Evolutionary conservation across 2,113 vertebrate species (phyloP).

Genomic region (Pluvianellus socialis): DNA sequence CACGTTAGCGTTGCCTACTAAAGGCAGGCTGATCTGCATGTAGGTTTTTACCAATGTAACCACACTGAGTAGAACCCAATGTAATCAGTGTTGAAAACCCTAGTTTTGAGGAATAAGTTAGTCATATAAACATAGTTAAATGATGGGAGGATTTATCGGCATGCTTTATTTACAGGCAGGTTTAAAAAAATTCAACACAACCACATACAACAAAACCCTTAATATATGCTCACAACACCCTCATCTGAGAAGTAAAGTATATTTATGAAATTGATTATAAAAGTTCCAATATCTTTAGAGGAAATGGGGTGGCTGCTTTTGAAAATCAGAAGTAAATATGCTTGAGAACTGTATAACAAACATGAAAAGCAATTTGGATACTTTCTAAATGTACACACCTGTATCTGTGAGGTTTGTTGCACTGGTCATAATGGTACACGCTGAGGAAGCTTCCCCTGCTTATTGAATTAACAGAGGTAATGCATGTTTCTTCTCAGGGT

Average conservation of each 20-base stretch:
- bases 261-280: neutral
- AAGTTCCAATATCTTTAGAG: neutral
- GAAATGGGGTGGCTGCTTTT: neutral
- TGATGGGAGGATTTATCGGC: neutral
- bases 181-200: neutral
- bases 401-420: neutral
- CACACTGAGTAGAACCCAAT: neutral
- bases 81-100: neutral
- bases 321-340: neutral
- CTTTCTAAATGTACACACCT: no score
- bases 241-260: neutral
- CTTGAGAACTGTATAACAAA: neutral
- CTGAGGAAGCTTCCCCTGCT: neutral
- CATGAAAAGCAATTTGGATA: neutral
- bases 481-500: neutral
- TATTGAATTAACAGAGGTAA: neutral
- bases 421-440: neutral
- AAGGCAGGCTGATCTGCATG: neutral
- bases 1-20: neutral
- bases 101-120: neutral
- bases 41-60: neutral
- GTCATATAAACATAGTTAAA: neutral
- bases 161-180: neutral
- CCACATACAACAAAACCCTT: neutral
- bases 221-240: fast-evolving